phyloP scores from a whole-genome alignment of 2,797 vertebrate genomes.

The Megaceryle alcyon region DNA sequence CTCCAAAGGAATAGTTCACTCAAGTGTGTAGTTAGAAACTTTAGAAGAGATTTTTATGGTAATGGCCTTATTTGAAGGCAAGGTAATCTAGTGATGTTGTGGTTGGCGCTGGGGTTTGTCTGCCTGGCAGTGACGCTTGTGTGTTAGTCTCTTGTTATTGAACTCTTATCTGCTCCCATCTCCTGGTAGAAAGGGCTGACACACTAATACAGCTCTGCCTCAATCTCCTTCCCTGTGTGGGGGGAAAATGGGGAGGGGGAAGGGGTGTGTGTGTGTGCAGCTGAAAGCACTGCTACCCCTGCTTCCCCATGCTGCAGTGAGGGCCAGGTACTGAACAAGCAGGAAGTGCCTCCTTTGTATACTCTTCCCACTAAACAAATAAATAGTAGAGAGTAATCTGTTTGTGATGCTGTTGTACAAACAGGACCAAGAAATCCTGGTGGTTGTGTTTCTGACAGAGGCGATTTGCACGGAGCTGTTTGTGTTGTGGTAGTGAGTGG shows the following conservation, averaged over 20 bases:
- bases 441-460: background rate
- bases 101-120: background rate
- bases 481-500: background rate
- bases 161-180: background rate
- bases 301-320: background rate
- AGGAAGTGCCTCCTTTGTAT: background rate
- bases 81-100: background rate
- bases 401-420: background rate
- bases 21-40: background rate
- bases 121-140: background rate
- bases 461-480: rapidly evolving
- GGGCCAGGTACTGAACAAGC: background rate
- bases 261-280: background rate
- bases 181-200: background rate
- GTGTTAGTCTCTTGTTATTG: background rate
- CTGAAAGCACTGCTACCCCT: background rate
- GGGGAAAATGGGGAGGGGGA: background rate
- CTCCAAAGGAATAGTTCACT: background rate
- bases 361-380: background rate
- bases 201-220: no score
- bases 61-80: background rate
- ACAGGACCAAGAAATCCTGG: background rate
- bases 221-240: background rate
- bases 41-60: background rate
- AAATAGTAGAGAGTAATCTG: background rate